Evolutionary conservation across 2,888 invertebrate genomes (phyloP), one percentile per base, ranked within the genome.

Genomic region (Mallateleia sp.): DNA sequence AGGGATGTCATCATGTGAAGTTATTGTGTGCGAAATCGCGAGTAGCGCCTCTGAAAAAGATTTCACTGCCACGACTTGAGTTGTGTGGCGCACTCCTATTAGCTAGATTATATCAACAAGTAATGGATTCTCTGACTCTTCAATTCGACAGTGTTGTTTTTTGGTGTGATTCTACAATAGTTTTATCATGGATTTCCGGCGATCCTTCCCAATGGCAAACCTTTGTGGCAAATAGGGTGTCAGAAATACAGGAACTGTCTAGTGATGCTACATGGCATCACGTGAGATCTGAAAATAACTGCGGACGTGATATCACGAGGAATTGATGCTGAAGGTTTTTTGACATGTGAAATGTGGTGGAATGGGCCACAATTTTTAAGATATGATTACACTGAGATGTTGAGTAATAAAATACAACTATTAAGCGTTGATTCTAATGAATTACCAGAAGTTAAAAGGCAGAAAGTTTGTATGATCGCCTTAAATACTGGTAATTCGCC

Each of bases 151-250:
- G 22, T 28, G 34, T 38, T 11, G 11, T 22, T 18, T 79, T 79
- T 38, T 88, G 84, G 84, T 54, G 50, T 32, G 87, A 88, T 45
- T 87, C 84, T 2, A 47, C 22, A 2, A 66, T 50, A 28, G 47
- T 9, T 25, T 47, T 66, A 28, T n/a, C 32, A 6, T 89, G 88
- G 79, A 84, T 87, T 18, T 20, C 32, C 11, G 60, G 66, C 2
- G 52, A 62, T 18, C 74, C 87, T 1, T 28, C 42, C 5, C 22
- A 34, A 1, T 56, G 45, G 58, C 28, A 84, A 6, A 75, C 67
- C 22, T 86, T 86, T n/a, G 83, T 79, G 8, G 75, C 72, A 2
- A 82, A 88, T 50, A 15, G 81, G n/a, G 50, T 66, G 1, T n/a
- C 64, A n/a, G 45, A 64, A 25, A 64, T 64, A 9, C 25, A 45